These are phyloP conservation scores for Caenorhabditis panamensis DNA, from an alignment of 2,888 invertebrate species.

Conservation along the genomic window DNA sequence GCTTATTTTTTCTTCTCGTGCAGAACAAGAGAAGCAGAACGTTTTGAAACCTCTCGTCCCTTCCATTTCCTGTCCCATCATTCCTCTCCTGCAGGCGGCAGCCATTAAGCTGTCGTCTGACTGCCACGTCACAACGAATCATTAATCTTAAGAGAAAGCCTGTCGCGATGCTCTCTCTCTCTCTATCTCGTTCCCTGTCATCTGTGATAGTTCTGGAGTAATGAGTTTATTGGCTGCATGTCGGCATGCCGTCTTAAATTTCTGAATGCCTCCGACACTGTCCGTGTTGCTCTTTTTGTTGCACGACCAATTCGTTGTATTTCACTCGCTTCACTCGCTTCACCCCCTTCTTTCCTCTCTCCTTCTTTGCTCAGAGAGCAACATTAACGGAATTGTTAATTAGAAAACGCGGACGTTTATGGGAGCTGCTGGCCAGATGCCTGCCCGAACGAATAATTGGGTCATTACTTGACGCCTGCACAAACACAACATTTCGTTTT, in stretches of 20 bases:
- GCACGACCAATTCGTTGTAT: background rate
- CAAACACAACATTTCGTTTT: background rate
- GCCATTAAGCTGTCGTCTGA: constrained; percentile 36
- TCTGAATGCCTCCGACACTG: background rate
- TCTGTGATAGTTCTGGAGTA: background rate
- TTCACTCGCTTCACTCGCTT: constrained; percentile 10
- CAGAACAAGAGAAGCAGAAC: constrained; percentile 53
- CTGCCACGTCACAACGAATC: constrained; percentile 38
- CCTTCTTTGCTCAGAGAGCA: constrained; percentile 14
- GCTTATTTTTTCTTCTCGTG: constrained; percentile 54
- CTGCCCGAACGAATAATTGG: constrained; percentile 22
- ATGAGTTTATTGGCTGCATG: background rate
- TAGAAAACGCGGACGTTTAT: constrained; percentile 24
- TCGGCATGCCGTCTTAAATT: background rate
- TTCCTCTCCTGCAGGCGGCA: constrained; percentile 8
- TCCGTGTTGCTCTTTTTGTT: background rate
- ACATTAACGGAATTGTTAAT: constrained; percentile 24
- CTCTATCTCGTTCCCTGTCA: background rate
- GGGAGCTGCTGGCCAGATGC: constrained; percentile 22
- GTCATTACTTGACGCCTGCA: constrained; percentile 25
- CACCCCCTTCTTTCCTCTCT: background rate
- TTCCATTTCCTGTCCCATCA: constrained; percentile 49
- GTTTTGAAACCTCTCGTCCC: constrained; percentile 49
- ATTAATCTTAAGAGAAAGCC: constrained; percentile 29
- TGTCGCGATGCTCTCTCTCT: background rate